Evolutionary conservation across 2,113 vertebrate genomes (phyloP), one percentile per base, ranked within the genome.

Genomic region (Pithys albifrons): DNA sequence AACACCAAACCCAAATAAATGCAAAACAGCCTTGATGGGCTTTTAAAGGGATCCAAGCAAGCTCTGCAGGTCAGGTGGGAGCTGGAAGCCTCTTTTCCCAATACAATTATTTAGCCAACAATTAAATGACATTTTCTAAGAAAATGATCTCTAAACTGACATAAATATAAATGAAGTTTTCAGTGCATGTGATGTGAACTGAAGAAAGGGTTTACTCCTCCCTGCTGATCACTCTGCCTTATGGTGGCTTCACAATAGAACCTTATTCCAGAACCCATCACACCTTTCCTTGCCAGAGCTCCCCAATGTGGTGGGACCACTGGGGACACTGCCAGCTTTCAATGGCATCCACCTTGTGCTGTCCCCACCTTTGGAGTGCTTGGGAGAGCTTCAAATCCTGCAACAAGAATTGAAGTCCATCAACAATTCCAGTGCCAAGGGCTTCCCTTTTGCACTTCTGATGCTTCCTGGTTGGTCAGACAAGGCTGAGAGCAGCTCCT

Each of bases 131-230:
- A 3, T 45, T 54, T 64, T 66, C 37, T 19, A 48, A 90, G 35
- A 69, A 59, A 6, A 3, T 1, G 4, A 19, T 55, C 22, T 24
- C 25, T 54, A 69, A 64, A 58, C 10, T 27, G 52, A 79, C 69
- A 64, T 25, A 19, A 52, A 39, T 18, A 3, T 0, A 31, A 43
- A 12, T 29, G 27, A 67, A 46, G 16, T 35, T 20, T 69, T 67
- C 7, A 51, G 5, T 31, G 9, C 10, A 17, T 2, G 2, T 9
- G 19, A 39, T 2, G 6, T 3, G 1, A 81, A 31, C 3, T 7
- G 22, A 66, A 23, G 43, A 37, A 43, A 86, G 19, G 5, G 12
- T 33, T 62, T 89, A 25, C 35, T 10, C 22, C 28, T 92, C 46
- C 31, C 14, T 62, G 59, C 14, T 41, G 39, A 49, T 69, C 25